A percentile compares a stretch with the other conserved stretches of the same genome.
These are phyloP conservation scores for Hirundichthys speculiger DNA, from an alignment of 2,113 vertebrate species.

Conservation along the genomic window DNA sequence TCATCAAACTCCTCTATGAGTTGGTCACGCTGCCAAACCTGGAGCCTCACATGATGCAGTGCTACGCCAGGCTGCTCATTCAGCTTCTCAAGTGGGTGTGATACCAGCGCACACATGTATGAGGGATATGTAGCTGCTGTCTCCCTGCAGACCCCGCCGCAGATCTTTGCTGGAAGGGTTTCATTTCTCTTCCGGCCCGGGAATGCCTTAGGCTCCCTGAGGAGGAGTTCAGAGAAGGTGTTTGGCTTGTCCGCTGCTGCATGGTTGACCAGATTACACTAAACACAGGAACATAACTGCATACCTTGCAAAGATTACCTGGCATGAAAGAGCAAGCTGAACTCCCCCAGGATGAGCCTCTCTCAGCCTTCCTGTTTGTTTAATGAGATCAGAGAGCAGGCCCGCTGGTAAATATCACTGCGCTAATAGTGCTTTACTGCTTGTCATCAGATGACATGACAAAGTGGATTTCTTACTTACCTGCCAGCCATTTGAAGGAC, in stretches of 20 bases:
- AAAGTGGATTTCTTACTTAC: conserved; percentile 53
- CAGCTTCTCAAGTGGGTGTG: conserved; percentile 92
- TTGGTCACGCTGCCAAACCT: conserved; percentile 92
- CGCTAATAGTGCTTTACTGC: conserved; percentile 6
- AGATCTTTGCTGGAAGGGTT: conserved; percentile 12
- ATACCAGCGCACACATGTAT: background rate
- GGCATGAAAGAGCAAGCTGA: conserved; percentile 1
- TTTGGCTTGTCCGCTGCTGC: background rate
- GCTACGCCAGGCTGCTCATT: conserved; percentile 91
- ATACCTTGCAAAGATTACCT: conserved; percentile 1
- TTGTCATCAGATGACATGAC: conserved; percentile 17
- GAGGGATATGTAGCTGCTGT: background rate
- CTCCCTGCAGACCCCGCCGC: background rate
- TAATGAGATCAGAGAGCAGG: conserved; percentile 46
- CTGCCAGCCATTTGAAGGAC: conserved; percentile 21
- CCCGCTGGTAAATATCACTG: conserved; percentile 26
- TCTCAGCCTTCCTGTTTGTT: conserved; percentile 18
- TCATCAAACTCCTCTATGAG: conserved; percentile 93
- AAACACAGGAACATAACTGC: background rate
- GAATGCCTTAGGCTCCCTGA: conserved; percentile 7
- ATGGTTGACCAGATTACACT: background rate
- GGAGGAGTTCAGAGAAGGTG: background rate
- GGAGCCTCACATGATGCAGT: conserved; percentile 96
- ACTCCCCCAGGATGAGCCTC: conserved; percentile 2
- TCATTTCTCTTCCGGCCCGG: conserved; percentile 13